Base-by-base conservation (phyloP, 2,888 invertebrate species). In the Eristalinus aeneus region DNA sequence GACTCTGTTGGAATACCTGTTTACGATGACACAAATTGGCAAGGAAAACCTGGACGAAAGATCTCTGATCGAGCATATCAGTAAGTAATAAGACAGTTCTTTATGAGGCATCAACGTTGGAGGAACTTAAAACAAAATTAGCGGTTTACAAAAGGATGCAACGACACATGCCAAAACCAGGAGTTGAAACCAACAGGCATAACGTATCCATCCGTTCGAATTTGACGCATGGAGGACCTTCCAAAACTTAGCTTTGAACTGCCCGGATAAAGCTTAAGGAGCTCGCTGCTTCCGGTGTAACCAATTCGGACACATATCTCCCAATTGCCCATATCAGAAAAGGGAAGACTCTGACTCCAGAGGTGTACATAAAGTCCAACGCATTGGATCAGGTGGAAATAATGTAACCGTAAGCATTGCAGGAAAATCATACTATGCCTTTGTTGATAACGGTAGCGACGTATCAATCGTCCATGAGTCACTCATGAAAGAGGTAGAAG, bases 361-460 rank as follows among this genome's bases (percentile, higher is more conserved):
- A 23, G 36, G 58, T 6, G 36, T 69, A 3, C 69, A 58, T 36
- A 34, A 69, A 22, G 69, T 69, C 16, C 46, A 54, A 9, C 63
- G 72, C 34, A 61, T 61, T 34, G 61, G 9, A 11, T 53, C 63
- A 11, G 73, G 63, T 34, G 73, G 31, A 1, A 73, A 20, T n/a
- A 12, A 73, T 16, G 20, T 54, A 4, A 2, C 23, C 46, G 22
- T 74, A 16, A 27, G 32, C 12, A 58, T 36, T 23, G 65, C 34
- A 12, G 64, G 34, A 11, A 74, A 36, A 34, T 34, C 63, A 12
- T 27, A 64, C 22, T 11, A 64, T 11, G 65, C 64, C 1, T 74
- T 74, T 11, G 56, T 74, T 9, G 65, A 74, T 58, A 74, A 46
- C 16, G 74, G 74, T 1, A 65, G 65, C 20, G 65, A 74, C 32